Evolutionary conservation across 2,888 invertebrate genomes (phyloP).

Genomic region (Hemistola chrysoprasaria): DNA sequence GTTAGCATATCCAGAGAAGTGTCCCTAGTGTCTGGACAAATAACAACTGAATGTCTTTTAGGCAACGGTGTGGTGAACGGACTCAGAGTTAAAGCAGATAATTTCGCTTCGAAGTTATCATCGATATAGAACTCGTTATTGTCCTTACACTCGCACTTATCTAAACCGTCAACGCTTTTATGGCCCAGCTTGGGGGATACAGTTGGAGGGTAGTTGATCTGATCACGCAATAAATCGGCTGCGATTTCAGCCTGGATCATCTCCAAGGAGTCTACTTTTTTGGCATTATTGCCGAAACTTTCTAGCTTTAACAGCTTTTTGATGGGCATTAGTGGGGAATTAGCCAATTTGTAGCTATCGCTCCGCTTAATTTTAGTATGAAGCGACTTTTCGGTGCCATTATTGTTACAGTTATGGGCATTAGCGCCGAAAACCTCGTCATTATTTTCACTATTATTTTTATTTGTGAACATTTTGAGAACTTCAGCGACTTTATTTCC

Average conservation of each 20-base stretch:
- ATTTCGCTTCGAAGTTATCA: conserved; percentile 63
- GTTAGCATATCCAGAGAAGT: conserved; percentile 67
- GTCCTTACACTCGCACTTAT: conserved; percentile 57
- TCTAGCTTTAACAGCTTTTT: conserved; percentile 82
- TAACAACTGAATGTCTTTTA: conserved; percentile 66
- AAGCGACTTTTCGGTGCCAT: conserved; percentile 47
- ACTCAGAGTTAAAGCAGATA: conserved; percentile 68
- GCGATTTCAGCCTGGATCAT: conserved; percentile 83
- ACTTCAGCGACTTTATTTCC: conserved; percentile 70
- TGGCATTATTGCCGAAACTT: conserved; percentile 65
- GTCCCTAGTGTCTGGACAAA: conserved; percentile 63
- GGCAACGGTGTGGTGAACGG: conserved; percentile 68
- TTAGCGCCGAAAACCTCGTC: conserved; percentile 36
- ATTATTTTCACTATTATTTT: conserved; percentile 47
- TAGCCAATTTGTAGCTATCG: conserved; percentile 92
- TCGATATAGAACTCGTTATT: conserved; percentile 47
- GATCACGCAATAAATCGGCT: conserved; percentile 84
- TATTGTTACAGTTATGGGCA: conserved; percentile 30
- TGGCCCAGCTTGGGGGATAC: conserved; percentile 82
- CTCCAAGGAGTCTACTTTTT: conserved; percentile 78
- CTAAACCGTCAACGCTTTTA: conserved; percentile 53
- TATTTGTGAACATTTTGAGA: conserved; percentile 72
- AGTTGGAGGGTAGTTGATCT: conserved; percentile 87
- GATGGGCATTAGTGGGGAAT: conserved; percentile 86
- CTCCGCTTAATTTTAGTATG: conserved; percentile 87